These are phyloP conservation scores for Protonemura montana DNA, from an alignment of 2,888 invertebrate species.

Conservation along the genomic window DNA sequence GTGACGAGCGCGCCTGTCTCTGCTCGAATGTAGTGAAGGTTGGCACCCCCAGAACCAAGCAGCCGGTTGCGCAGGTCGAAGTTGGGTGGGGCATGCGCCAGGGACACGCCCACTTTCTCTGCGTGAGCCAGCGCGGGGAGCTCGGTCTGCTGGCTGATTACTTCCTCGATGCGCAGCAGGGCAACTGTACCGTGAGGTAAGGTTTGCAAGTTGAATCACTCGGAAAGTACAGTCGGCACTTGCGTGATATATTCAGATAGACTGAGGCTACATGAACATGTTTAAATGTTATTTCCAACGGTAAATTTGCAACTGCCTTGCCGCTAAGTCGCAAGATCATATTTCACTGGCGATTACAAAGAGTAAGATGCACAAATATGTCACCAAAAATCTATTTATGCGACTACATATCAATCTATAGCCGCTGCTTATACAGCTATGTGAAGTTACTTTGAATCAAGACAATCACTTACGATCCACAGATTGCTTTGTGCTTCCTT, in stretches of 20 bases:
- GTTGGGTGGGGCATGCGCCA: conserved; percentile 77
- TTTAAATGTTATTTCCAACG: too few species aligned
- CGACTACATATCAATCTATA: too few species aligned
- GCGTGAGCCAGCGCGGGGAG: conserved; percentile 43
- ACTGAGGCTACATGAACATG: too few species aligned
- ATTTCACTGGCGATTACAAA: too few species aligned
- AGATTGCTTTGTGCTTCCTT: conserved; percentile 54
- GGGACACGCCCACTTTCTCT: conserved; percentile 77
- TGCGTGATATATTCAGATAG: too few species aligned
- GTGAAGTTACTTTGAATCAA: neutral
- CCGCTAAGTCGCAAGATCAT: too few species aligned
- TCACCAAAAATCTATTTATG: too few species aligned
- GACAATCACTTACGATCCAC: conserved; percentile 53
- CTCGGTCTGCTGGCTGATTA: conserved; percentile 50
- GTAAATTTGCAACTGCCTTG: too few species aligned
- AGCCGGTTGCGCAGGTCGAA: conserved; percentile 80
- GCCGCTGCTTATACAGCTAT: conserved; percentile 43
- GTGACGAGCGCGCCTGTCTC: conserved; percentile 82
- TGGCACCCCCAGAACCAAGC: conserved; percentile 74
- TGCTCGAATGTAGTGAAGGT: conserved; percentile 77
- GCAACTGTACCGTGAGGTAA: too few species aligned
- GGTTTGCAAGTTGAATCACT: too few species aligned
- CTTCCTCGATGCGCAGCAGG: conserved; percentile 55
- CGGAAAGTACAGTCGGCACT: too few species aligned
- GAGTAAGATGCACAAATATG: too few species aligned